Evolutionary conservation across 2,113 vertebrate species (phyloP).

Genomic region (Pseudonaja textilis): DNA sequence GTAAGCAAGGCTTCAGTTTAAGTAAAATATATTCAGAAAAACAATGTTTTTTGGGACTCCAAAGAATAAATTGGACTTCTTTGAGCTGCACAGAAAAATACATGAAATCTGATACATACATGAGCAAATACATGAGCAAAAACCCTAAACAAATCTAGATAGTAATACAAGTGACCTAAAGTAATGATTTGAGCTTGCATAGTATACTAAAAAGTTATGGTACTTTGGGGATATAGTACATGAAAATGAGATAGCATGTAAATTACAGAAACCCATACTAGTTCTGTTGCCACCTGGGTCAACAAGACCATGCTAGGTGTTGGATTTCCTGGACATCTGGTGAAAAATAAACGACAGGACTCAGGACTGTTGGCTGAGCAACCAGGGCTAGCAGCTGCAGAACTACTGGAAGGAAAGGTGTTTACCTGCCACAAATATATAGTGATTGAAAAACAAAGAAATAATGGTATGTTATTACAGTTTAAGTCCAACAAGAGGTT

Average conservation of each 20-base stretch:
- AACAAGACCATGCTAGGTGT: neutral
- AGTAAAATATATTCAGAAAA: constrained; percentile 5
- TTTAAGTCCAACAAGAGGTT: neutral
- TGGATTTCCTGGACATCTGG: neutral
- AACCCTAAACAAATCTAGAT: neutral
- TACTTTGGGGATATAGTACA: neutral
- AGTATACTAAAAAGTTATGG: neutral
- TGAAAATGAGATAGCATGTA: neutral
- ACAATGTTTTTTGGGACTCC: neutral
- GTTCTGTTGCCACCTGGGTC: neutral
- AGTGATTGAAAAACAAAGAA: neutral
- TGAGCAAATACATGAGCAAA: neutral
- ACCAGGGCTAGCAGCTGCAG: neutral
- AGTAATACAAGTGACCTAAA: neutral
- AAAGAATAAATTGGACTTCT: neutral
- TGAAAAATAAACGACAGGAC: neutral
- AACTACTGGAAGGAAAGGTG: neutral
- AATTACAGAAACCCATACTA: neutral
- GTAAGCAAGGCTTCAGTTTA: constrained; percentile 18
- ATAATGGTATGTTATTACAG: neutral
- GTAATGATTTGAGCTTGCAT: neutral
- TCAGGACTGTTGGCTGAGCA: neutral
- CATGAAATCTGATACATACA: neutral
- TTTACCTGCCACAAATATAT: neutral
- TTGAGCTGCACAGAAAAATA: neutral